phyloP scores from a whole-genome alignment of 2,797 vertebrate species.

The Catamblyrhynchus diadema region DNA sequence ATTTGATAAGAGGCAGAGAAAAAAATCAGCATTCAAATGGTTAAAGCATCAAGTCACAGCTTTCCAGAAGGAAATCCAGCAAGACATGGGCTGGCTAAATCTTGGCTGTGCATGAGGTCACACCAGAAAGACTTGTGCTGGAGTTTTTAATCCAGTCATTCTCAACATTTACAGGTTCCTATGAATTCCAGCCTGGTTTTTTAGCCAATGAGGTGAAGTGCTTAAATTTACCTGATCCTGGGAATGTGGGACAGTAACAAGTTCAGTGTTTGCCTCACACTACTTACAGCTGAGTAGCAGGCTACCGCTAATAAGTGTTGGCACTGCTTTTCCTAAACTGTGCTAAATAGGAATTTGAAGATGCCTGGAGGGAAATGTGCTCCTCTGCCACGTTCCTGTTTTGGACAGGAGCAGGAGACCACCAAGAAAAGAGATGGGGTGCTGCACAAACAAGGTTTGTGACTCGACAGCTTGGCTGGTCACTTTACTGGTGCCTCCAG shows the following conservation, averaged over 20 bases:
- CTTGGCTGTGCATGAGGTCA: background rate
- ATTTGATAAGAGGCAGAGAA: background rate
- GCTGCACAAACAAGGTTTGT: background rate
- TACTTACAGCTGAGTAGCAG: background rate
- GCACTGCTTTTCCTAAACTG: background rate
- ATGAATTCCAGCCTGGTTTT: background rate
- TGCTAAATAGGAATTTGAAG: background rate
- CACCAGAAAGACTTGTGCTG: background rate
- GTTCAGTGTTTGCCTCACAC: background rate
- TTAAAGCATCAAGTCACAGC: background rate
- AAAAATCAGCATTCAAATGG: background rate
- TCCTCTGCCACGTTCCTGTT: background rate
- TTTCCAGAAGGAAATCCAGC: background rate
- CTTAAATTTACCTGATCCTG: background rate
- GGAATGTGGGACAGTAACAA: background rate
- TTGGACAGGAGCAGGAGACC: background rate
- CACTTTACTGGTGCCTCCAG: background rate
- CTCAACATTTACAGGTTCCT: background rate
- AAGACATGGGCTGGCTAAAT: background rate
- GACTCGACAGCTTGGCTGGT: background rate
- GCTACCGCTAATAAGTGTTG: accelerated
- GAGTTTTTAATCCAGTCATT: background rate
- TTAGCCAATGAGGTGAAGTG: background rate
- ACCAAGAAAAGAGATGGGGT: background rate
- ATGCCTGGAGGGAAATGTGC: background rate